Conservation (phyloP, 2,888 invertebrate species). For the Acrobasis consociella region DNA sequence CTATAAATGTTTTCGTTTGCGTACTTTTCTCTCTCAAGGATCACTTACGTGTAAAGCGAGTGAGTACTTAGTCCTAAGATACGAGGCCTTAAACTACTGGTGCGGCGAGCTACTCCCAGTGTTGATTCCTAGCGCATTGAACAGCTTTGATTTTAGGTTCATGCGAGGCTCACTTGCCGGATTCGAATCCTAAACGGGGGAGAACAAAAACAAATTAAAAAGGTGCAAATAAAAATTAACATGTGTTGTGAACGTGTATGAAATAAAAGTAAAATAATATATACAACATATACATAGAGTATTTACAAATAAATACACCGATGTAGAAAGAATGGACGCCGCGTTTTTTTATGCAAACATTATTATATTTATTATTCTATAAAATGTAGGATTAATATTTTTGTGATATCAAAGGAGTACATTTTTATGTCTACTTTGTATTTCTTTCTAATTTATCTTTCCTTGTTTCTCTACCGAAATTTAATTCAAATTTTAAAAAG, state of each 20-base stretch:
- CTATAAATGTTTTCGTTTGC: background rate
- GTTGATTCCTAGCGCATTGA: slow-evolving; percentile 92
- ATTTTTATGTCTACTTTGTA: too few species aligned
- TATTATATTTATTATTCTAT: too few species aligned
- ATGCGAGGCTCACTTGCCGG: slow-evolving; percentile 87
- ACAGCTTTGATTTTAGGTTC: slow-evolving; percentile 93
- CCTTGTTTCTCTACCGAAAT: too few species aligned
- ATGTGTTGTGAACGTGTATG: slow-evolving; percentile 36
- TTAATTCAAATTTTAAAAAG: too few species aligned
- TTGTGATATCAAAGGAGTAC: too few species aligned
- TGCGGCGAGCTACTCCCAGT: slow-evolving; percentile 80
- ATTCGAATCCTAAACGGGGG: slow-evolving; percentile 84
- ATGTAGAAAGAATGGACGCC: too few species aligned
- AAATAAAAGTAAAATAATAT: slow-evolving; percentile 32
- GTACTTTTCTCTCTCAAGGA: slow-evolving; percentile 31
- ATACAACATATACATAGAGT: slow-evolving; percentile 27
- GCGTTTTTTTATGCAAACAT: too few species aligned
- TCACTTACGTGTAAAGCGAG: slow-evolving; percentile 46
- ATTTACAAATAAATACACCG: slow-evolving; percentile 21
- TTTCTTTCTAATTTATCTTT: too few species aligned
- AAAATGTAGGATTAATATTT: too few species aligned
- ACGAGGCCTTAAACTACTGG: slow-evolving; percentile 64
- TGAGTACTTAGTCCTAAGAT: slow-evolving; percentile 44
- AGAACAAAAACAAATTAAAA: slow-evolving; percentile 52
- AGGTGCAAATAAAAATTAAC: slow-evolving; percentile 55